Percentiles rank a stretch among this genome's conserved stretches.
These are phyloP conservation scores for Zaprionus inermis DNA, from an alignment of 1,140 invertebrate species.

Conservation along the genomic window DNA sequence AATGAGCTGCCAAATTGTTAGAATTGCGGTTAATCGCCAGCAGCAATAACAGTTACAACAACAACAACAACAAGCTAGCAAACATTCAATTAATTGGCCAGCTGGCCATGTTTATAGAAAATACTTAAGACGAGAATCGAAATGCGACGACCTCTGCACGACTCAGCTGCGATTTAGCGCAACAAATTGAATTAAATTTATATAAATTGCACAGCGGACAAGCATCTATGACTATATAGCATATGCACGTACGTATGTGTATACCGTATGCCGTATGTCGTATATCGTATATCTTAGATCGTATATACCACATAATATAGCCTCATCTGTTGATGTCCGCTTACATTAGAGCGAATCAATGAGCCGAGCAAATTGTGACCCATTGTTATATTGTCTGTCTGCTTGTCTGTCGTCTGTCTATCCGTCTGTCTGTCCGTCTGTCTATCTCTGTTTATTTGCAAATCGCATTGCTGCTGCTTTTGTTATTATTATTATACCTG, in stretches of 20 bases:
- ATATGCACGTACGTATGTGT: constrained; percentile 23
- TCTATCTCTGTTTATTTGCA: constrained; percentile 28
- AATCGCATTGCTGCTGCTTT: constrained; percentile 59
- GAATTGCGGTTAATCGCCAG: constrained; percentile 54
- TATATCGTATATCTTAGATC: constrained; percentile 32
- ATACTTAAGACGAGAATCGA: constrained; percentile 51
- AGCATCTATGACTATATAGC: constrained; percentile 51
- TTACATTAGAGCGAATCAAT: constrained; percentile 68
- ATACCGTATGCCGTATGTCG: constrained; percentile 11
- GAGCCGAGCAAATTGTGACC: constrained; percentile 68
- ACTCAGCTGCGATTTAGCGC: constrained; percentile 72
- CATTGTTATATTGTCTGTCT: constrained; percentile 75
- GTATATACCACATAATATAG: constrained; percentile 27
- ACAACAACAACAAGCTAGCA: constrained; percentile 5
- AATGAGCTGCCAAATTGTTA: constrained; percentile 81
- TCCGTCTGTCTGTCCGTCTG: not conserved
- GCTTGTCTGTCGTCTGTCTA: not conserved
- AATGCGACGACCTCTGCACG: constrained; percentile 70
- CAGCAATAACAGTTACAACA: not conserved
- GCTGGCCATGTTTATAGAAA: constrained; percentile 50
- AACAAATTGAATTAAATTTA: constrained; percentile 82
- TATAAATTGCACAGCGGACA: constrained; percentile 70
- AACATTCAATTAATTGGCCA: constrained; percentile 54
- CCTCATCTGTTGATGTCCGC: constrained; percentile 67
- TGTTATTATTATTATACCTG: constrained; percentile 9